phyloP scores from a whole-genome alignment of 2,888 invertebrate species.

The Xylocampa areola region DNA sequence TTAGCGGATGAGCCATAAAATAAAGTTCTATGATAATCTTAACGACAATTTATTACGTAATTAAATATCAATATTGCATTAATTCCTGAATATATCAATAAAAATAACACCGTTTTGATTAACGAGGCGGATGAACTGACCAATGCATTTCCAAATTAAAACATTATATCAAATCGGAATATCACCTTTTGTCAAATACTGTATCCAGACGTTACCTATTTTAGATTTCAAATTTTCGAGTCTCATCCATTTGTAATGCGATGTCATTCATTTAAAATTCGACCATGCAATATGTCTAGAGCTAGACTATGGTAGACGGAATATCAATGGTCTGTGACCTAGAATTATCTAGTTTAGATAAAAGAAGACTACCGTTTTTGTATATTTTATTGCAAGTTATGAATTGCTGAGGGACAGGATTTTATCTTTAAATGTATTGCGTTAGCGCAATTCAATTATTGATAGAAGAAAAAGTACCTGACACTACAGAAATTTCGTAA shows the following conservation, averaged over 20 bases:
- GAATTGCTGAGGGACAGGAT: slow-evolving; percentile 30
- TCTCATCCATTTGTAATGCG: slow-evolving; percentile 87
- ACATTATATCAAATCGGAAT: slow-evolving; percentile 39
- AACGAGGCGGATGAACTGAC: slow-evolving; percentile 3
- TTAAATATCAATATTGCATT: neutral
- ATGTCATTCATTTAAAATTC: slow-evolving; percentile 87
- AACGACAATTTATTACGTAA: neutral
- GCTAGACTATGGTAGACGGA: slow-evolving; percentile 84
- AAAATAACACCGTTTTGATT: neutral
- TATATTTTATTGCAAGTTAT: slow-evolving; percentile 49
- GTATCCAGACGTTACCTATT: slow-evolving; percentile 81
- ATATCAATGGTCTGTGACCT: slow-evolving; percentile 87
- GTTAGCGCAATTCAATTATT: slow-evolving; percentile 12
- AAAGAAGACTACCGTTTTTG: slow-evolving; percentile 57
- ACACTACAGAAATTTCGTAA: slow-evolving; percentile 3
- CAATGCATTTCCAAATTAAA: slow-evolving; percentile 45
- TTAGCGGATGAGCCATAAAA: slow-evolving; percentile 13
- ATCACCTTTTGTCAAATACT: slow-evolving; percentile 66
- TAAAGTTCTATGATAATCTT: slow-evolving; percentile 3
- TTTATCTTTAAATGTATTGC: slow-evolving; percentile 25
- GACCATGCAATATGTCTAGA: slow-evolving; percentile 90
- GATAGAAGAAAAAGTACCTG: slow-evolving; percentile 5
- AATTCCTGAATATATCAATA: neutral
- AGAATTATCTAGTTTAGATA: slow-evolving; percentile 79
- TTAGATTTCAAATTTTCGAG: slow-evolving; percentile 85